Percentiles rank a stretch among this genome's conserved stretches.
These are phyloP conservation scores for Saimiri boliviensis DNA, from an alignment of 2,113 vertebrate genomes.

Conservation along the genomic window DNA sequence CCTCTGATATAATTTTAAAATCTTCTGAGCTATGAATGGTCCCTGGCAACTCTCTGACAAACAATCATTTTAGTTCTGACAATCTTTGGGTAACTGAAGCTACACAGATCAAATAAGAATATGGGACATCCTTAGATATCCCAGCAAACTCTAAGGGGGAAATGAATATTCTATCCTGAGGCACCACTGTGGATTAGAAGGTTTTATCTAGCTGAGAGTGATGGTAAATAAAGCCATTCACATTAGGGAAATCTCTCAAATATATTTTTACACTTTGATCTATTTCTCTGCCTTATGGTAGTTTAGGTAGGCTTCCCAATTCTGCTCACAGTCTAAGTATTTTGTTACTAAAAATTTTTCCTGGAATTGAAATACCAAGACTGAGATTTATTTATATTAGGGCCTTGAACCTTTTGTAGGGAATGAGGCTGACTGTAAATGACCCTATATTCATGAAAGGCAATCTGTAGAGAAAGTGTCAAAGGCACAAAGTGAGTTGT, in stretches of 20 bases:
- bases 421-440: not conserved
- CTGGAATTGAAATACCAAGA: not conserved
- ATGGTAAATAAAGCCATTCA: conserved; percentile 7
- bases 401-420: not conserved
- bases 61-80: conserved; percentile 58
- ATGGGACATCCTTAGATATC: conserved; percentile 36
- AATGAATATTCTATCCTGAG: conserved; percentile 29
- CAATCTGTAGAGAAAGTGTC: not conserved
- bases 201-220: conserved; percentile 11
- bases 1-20: conserved; percentile 58
- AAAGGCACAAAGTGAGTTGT: not conserved
- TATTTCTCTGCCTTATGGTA: not conserved
- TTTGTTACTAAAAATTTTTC: conserved; percentile 19
- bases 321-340: not conserved
- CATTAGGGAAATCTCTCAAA: not conserved
- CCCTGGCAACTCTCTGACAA: conserved; percentile 43
- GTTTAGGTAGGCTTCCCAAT: conserved; percentile 27
- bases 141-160: conserved; percentile 32
- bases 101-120: conserved; percentile 68
- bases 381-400: not conserved
- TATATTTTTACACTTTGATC: not conserved
- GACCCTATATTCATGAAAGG: not conserved
- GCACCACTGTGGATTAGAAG: conserved; percentile 31
- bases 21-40: conserved; percentile 50
- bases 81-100: conserved; percentile 52